Percentiles rank a stretch among this genome's conserved stretches.
Evolutionary conservation across 1,140 invertebrate species (phyloP).

Genomic region (Elysia chlorotica): DNA sequence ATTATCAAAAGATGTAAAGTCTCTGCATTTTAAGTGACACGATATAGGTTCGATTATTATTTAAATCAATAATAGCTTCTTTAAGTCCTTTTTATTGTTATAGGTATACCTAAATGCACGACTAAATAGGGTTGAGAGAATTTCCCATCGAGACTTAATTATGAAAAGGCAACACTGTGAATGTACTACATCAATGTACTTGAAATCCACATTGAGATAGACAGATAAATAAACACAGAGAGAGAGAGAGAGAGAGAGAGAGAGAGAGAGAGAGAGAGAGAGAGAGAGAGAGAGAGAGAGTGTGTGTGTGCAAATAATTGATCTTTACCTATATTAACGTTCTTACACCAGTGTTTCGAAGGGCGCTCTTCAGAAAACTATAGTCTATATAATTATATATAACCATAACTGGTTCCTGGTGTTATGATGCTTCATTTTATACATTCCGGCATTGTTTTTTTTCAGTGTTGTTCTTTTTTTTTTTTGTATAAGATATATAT

Average conservation of each 20-base stretch:
- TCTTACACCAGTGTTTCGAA: not conserved
- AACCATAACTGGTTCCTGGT: not conserved
- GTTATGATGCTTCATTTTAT: not conserved
- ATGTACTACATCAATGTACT: too few relatives aligned
- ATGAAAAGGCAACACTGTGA: too few relatives aligned
- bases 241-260: not conserved
- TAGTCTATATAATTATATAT: not conserved
- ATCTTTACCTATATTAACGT: not conserved
- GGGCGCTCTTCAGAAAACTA: not conserved
- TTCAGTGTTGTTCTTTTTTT: not conserved
- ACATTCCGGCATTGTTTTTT: not conserved
- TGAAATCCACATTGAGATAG: too few relatives aligned
- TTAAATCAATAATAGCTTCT: too few relatives aligned
- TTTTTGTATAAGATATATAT: not conserved
- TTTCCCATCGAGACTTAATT: too few relatives aligned
- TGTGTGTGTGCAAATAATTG: not conserved
- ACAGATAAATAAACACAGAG: too few relatives aligned
- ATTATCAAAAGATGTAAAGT: too few relatives aligned
- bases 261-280: not conserved
- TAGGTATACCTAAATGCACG: too few relatives aligned
- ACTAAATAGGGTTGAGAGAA: too few relatives aligned
- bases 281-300: not conserved
- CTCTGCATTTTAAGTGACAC: too few relatives aligned
- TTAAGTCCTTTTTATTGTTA: too few relatives aligned
- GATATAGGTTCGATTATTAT: too few relatives aligned